Base-by-base conservation (phyloP, 2,888 invertebrate species). In the Ganaspis brasiliensis region DNA sequence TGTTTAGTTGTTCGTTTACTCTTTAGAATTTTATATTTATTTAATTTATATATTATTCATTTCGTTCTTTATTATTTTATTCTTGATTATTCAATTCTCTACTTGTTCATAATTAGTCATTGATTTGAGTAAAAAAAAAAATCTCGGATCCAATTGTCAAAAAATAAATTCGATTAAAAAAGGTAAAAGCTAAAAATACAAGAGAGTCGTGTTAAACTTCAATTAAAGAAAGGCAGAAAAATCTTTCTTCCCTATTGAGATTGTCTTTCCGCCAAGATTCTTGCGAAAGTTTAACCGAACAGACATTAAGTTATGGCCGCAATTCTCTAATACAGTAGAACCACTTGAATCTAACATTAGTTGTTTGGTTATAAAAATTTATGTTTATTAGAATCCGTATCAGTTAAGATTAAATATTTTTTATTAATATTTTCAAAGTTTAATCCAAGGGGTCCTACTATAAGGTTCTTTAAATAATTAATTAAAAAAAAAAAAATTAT, bases 201-300 rank as follows among this genome's bases (percentile, higher is more conserved):
- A 52, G 52, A 52, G 52, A 52, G 52, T 3, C 19, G 19, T 19
- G 1, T 14, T 14, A 52, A 52, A 52, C 9, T 0, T 8, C 9
- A 52, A 19, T 19, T 9, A 52, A 45, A 14, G 14, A 14, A 14
- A 9, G 19, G 8, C 16, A 52, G 19, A 52, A 52, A 19, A 19
- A 9, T 67, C 45, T 67, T 45, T 45, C 26, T 67, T 45, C 45
- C 45, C 14, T 67, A 67, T 45, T 45, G 21, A 45, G 67, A 67
- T 45, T 67, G 45, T 12, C 67, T 21, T 67, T 26, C 24, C n/a
- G 45, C 24, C 67, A 67, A 67, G 67, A 45, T 45, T 67, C 45
- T 45, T 67, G 2, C 21, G 9, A 49, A 24, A 45, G 14, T 63
- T 14, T 26, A 45, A 45, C 16, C 26, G 26, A 67, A n/a, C 6